phyloP scores from a whole-genome alignment of 2,797 vertebrate genomes.

The Melanotaenia maccullochi region DNA sequence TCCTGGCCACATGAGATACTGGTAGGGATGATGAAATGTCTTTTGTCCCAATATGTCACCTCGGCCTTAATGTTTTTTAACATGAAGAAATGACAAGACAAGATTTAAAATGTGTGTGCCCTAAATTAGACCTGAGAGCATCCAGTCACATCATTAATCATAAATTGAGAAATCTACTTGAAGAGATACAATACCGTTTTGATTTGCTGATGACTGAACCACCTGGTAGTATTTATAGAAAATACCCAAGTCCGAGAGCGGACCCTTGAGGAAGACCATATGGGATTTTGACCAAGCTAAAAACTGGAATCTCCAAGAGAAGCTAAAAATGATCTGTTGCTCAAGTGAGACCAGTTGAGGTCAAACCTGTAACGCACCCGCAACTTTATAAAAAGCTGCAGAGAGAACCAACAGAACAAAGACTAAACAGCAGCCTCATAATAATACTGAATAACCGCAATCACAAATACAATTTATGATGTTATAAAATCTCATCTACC shows the following conservation, averaged over 20 bases:
- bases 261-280: background rate
- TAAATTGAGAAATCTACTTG: too few species aligned
- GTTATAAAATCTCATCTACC: conserved; percentile 7
- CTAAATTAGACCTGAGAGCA: background rate
- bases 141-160: too few species aligned
- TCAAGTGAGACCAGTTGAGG: background rate
- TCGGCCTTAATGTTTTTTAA: too few species aligned
- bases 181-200: background rate
- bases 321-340: background rate
- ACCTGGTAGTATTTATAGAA: background rate
- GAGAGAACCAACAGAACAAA: background rate
- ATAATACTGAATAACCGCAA: background rate
- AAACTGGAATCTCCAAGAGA: background rate
- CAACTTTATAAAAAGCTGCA: background rate
- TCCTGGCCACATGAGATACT: too few species aligned
- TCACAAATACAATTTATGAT: background rate
- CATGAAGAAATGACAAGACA: too few species aligned
- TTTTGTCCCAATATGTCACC: too few species aligned
- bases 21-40: too few species aligned
- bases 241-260: background rate
- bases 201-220: too few species aligned
- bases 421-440: background rate
- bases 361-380: too few species aligned
- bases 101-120: background rate
- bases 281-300: background rate